Base-by-base conservation (phyloP, 1,140 invertebrate genomes). In the Ips typographus region DNA sequence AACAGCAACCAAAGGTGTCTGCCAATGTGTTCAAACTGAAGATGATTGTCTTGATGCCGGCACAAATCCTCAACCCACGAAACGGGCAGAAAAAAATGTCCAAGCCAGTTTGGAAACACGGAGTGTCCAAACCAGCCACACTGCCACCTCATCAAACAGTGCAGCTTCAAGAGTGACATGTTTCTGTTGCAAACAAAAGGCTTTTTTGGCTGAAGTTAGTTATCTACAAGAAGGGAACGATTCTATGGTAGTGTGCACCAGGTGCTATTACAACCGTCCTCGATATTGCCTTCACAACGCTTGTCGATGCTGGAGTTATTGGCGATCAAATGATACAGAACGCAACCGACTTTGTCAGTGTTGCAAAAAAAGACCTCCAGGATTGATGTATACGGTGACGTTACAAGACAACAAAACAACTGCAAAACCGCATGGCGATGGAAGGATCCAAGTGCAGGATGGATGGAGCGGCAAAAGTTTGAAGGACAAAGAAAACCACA, bases 331-430 rank as follows among this genome's bases (percentile, higher is more conserved):
- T 47, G 44, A 5, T 47, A 47, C 44, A 47, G 52, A 22, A 22
- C n/a, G 37, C 8, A 55, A 36, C 52, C 52, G 44, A 22, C 22
- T 49, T 49, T 49, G 44, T 49, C 44, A 49, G 44, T 49, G 44
- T 49, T 49, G 37, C 37, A 7, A 22, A 22, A 55, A 37, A 55
- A 55, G 37, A 55, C 52, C 36, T 37, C 8, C 52, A 44, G 74
- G 72, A 2, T 61, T 76, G 39, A 75, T 72, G 1, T 78, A 78
- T 44, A 72, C 71, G 5, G 70, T 78, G 42, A 77, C 71, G 1
- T 72, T 78, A 22, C 68, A 75, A 58, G 63, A 62, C 49, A 72
- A 55, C 60, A 60, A 2, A 64, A 40, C 51, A 57, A 68, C 22
- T n/a, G n/a, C n/a, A n/a, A n/a, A n/a, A n/a, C n/a, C n/a, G n/a